Base-by-base conservation (phyloP, 2,888 invertebrate species). In the Yponomeuta cagnagella region DNA sequence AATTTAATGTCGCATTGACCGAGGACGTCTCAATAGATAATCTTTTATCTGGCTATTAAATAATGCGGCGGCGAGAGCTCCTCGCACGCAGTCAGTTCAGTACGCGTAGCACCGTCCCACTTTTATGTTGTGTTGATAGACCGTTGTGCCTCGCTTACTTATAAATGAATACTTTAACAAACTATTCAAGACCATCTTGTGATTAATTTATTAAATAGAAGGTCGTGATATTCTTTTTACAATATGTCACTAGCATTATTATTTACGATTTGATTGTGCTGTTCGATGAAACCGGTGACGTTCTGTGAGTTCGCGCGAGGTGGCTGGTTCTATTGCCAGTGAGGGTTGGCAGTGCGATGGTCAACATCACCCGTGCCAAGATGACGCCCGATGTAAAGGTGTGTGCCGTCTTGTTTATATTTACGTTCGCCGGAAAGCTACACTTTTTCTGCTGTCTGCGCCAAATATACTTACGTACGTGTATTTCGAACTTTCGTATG, bases 21-120 rank as follows among this genome's bases (percentile, higher is more conserved):
- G 89, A 86, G 86, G 87, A 86, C 87, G 85, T 75, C 80, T 85
- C 82, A 85, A 87, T 86, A 88, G 89, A 89, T 90, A 88, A 90
- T 90, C 88, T 88, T 89, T 90, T 90, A 89, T 90, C 89, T 85
- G 86, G 75, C 83, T 86, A 89, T 89, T 90, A 87, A 90, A 87
- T 90, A 90, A 89, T 88, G 88, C 87, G 86, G 74, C 78, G 79
- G 72, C 76, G 79, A 74, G 77, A 75, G 77, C 1, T 10, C 15
- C 78, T 80, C 77, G 78, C 80, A 74, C 78, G 68, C 66, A 66
- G 12, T 66, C 66, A 37, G 31, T 37, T 66, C 66, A 37, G 31
- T 37, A n/a, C 67, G 33, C 48, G 43, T 9, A n/a, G 43, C 10
- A 64, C 30, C 30, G 30, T 64, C 64, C 23, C 31, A 64, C 64